Evolutionary conservation across 2,113 vertebrate genomes (phyloP).

Genomic region (Parus major): DNA sequence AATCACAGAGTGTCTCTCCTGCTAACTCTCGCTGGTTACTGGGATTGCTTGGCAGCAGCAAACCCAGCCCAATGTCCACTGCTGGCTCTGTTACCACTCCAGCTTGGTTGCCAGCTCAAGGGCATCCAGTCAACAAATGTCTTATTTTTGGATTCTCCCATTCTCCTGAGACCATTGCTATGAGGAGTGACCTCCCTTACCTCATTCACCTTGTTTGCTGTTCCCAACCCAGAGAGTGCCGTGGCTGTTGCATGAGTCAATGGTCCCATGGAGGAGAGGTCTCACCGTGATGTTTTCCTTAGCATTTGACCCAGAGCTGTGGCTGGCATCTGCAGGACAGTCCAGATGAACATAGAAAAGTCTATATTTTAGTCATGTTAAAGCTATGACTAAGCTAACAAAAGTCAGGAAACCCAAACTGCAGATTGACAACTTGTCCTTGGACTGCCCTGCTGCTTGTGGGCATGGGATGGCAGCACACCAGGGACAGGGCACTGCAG

Average conservation of each 20-base stretch:
- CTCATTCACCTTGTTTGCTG: slow-evolving; percentile 75
- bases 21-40: neutral
- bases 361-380: slow-evolving; percentile 55
- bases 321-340: neutral
- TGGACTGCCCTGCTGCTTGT: neutral
- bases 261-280: neutral
- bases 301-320: slow-evolving; percentile 47
- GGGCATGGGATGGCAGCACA: neutral
- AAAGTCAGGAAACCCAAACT: slow-evolving; percentile 50
- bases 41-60: slow-evolving; percentile 47
- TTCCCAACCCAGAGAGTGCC: slow-evolving; percentile 25
- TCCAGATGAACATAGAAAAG: slow-evolving; percentile 16
- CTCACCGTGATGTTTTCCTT: slow-evolving; percentile 53
- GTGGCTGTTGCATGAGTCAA: slow-evolving; percentile 37
- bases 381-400: slow-evolving; percentile 51
- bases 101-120: slow-evolving; percentile 69
- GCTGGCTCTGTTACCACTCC: slow-evolving; percentile 41
- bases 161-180: slow-evolving; percentile 43
- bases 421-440: slow-evolving; percentile 23
- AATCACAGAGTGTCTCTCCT: slow-evolving; percentile 1
- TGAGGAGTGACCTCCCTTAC: slow-evolving; percentile 54
- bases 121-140: slow-evolving; percentile 64
- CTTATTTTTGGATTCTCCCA: slow-evolving; percentile 74
- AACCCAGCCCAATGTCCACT: slow-evolving; percentile 50
- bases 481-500: rapidly evolving